Percentiles rank a stretch among this genome's conserved stretches.
Conservation (phyloP, 1,140 invertebrate species). For the Penaeus chinensis region DNA sequence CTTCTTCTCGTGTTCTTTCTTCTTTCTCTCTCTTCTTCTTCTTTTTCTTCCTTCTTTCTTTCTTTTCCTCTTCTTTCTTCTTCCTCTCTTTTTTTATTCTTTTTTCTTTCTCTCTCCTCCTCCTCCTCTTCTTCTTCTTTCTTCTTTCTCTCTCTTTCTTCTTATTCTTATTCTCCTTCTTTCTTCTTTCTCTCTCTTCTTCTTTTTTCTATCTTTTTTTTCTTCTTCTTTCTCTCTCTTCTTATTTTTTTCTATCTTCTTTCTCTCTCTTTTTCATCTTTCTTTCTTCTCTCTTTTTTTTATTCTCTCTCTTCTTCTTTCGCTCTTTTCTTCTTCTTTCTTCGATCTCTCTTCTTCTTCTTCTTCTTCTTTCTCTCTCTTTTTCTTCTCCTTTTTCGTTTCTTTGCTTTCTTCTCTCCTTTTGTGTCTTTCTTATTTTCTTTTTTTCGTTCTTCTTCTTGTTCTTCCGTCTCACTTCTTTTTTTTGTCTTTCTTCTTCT, state of each 20-base stretch:
- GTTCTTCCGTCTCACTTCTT: not conserved
- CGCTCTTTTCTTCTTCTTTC: not conserved
- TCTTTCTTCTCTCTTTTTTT: not conserved
- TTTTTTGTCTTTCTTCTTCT: not conserved
- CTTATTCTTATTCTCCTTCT: not conserved
- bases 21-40: not conserved
- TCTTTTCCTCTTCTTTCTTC: not conserved
- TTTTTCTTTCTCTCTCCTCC: not conserved
- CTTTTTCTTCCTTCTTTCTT: not conserved
- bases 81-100: not conserved
- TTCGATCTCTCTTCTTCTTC: not conserved
- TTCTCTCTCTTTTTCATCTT: not conserved
- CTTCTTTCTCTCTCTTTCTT: not conserved
- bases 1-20: not conserved
- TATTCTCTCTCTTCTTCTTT: not conserved
- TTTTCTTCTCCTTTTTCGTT: too few relatives aligned
- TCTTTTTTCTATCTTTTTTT: not conserved
- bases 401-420: not conserved
- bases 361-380: too few relatives aligned
- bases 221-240: not conserved
- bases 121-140: not conserved
- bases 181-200: not conserved
- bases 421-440: too few relatives aligned
- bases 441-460: conserved; percentile 1
- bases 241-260: not conserved